Evolutionary conservation across 2,113 vertebrate genomes (phyloP).

Genomic region (Rynchops niger): DNA sequence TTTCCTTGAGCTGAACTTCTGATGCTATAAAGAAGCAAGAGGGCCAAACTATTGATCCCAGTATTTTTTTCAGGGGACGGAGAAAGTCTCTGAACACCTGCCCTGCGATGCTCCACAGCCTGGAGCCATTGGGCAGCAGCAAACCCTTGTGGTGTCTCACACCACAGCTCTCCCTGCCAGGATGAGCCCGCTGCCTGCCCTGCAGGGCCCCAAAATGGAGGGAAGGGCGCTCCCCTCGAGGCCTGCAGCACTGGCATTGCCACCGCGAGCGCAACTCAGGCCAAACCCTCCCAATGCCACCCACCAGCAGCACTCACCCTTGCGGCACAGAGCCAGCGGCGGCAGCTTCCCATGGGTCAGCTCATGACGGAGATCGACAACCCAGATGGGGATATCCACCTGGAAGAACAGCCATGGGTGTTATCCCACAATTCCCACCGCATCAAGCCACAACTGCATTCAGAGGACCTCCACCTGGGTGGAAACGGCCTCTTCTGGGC

Average conservation of each 20-base stretch:
- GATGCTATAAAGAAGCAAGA: background rate
- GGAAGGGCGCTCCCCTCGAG: background rate
- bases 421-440: background rate
- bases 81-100: background rate
- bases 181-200: rapidly evolving
- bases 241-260: background rate
- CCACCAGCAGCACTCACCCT: constrained; percentile 71
- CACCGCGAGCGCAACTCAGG: rapidly evolving
- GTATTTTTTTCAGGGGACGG: background rate
- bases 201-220: rapidly evolving
- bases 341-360: constrained; percentile 91
- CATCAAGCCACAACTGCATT: rapidly evolving
- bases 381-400: constrained; percentile 92
- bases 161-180: background rate
- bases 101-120: background rate
- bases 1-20: background rate
- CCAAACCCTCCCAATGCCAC: rapidly evolving
- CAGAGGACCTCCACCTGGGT: background rate
- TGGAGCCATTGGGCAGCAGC: rapidly evolving
- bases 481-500: background rate
- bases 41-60: background rate
- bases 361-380: constrained; percentile 91
- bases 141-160: background rate
- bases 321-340: constrained; percentile 84
- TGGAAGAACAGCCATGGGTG: background rate